phyloP scores from a whole-genome alignment of 1,140 invertebrate genomes.

The Temnothorax nylanderi region DNA sequence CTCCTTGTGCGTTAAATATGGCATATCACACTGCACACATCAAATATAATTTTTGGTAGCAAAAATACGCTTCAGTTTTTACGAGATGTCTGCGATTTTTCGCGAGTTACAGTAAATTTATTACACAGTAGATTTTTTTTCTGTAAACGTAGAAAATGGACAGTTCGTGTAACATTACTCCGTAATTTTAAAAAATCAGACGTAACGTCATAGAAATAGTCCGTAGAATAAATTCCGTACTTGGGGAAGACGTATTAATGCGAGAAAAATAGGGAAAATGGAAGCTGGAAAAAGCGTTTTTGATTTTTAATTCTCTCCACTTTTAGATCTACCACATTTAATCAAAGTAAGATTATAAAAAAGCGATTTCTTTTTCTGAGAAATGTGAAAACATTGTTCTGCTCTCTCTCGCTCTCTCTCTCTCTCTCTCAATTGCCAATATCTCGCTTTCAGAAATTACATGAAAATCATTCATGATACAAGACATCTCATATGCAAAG shows the following conservation, averaged over 20 bases:
- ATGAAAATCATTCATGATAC: background rate
- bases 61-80: background rate
- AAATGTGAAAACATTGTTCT: background rate
- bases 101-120: conserved; percentile 13
- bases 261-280: background rate
- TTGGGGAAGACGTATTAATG: background rate
- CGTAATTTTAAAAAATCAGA: background rate
- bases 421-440: background rate
- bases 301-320: background rate
- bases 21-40: background rate
- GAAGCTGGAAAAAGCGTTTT: background rate
- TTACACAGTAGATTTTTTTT: background rate
- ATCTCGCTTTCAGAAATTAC: background rate
- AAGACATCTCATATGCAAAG: background rate
- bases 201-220: background rate
- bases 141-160: background rate
- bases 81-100: background rate
- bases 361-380: background rate
- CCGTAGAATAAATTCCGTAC: background rate
- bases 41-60: background rate
- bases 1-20: background rate
- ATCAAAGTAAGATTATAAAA: background rate
- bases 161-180: background rate
- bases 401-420: background rate
- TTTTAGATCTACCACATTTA: background rate